Evolutionary conservation across 2,797 vertebrate species (phyloP), one percentile per base, ranked within the genome.

Genomic region (Tiaroga cobitis): DNA sequence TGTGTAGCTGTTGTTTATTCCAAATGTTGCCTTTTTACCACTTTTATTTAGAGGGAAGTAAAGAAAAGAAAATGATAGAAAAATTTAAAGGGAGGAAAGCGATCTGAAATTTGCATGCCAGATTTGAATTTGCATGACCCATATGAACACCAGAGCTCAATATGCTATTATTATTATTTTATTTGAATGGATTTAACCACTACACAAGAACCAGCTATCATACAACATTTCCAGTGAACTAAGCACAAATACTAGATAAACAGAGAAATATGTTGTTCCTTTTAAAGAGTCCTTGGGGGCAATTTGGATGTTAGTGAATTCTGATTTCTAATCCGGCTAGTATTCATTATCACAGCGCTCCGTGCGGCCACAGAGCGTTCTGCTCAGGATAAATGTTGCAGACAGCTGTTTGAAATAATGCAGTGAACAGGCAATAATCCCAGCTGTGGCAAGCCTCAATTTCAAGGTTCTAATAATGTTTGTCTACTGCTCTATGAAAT

Each of bases 371-470:
- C 83, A 80, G 75, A 69, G 76, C 79, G 10, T 73, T 81, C 76
- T 78, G 63, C 54, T 51, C 74, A 65, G 65, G 81, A 65, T 87
- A 86, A 85, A 84, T 77, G 16, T 79, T 93, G 90, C 86, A 84
- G 85, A 89, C 88, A 86, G 78, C 90, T 76, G 89, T 91, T 92
- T 90, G 90, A 90, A 94, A 92, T 89, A 56, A 80, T 85, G 91
- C 91, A 92, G 93, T 90, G 91, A 92, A 94, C 89, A 91, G 94
- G 92, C 92, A 92, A 93, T 95, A 93, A 93, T 94, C 93, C 93
- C 89, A 82, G 24, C 91, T 92, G 93, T 93, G 92, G 91, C 93
- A 92, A 92, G 90, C 92, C 92, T 95, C 94, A 93, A 92, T 94
- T 95, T 94, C 93, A 94, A 88, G 94, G 90, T 93, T 92, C 88